Evolutionary conservation across 2,797 vertebrate species (phyloP), one percentile per base, ranked within the genome.

Genomic region (Remorina albescens): DNA sequence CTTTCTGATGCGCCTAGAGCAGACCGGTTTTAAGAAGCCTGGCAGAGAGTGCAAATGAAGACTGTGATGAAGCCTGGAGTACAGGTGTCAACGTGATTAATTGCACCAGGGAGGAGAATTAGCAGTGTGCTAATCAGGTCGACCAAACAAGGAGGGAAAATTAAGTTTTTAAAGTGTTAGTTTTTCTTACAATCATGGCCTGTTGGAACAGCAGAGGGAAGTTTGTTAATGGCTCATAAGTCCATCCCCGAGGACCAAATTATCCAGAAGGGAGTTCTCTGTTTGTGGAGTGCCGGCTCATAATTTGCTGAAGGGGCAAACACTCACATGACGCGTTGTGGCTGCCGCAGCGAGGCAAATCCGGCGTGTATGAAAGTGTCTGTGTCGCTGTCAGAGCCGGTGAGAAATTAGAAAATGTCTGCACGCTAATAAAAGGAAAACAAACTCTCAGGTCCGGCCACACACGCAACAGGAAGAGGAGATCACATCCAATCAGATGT

Each of bases 401-500:
- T 1, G 30, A 78, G 60, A 66, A 77, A 72, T 62, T 19, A 71
- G 67, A 81, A 80, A 78, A 81, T 32, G 82, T 82, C 85, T 74
- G 71, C 55, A 86, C 80, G 56, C 56, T 82, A 81, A 90, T 77
- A 76, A 74, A 91, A 88, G 63, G 46, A 74, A 85, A 91, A 89
- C 80, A 85, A 90, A 89, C 87, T 75, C 30, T 0, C 0, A 89
- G 88, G 80, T 71, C 81, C 36, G 90, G 86, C 92, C 94, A 92
- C 93, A 95, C 92, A 94, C 78, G 23, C 76, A 91, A 89, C 92
- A 95, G 94, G 93, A 97, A 96, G 80, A 77, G 81, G 77, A 67
- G 93, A 87, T 96, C 95, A 94, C 83, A 91, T 80, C 91, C 92
- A 95, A 93, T 95, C 91, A 93, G 81, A 77, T 82, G 81, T 64